These are phyloP conservation scores for Noctua fimbriata DNA, from an alignment of 2,888 invertebrate genomes.

Conservation along the genomic window DNA sequence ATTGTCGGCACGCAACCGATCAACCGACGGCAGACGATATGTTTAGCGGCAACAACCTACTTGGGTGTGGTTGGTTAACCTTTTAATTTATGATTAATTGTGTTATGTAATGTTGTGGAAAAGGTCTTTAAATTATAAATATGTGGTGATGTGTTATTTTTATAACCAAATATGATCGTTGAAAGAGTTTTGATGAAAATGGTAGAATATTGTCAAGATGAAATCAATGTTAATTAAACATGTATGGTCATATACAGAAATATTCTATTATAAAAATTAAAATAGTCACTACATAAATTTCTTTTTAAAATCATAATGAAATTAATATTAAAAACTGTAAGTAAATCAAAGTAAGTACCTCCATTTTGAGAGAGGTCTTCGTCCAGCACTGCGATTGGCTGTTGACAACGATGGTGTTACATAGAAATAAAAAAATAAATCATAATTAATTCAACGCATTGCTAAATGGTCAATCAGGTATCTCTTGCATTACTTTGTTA, in stretches of 20 bases:
- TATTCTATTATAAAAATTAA: not conserved
- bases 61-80: constrained; percentile 36
- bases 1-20: constrained; percentile 59
- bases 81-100: constrained; percentile 47
- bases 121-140: not conserved
- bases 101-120: constrained; percentile 9
- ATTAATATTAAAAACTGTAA: not conserved
- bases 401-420: constrained; percentile 52
- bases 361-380: constrained; percentile 54
- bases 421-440: constrained; percentile 59
- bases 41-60: constrained; percentile 19
- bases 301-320: not conserved
- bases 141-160: constrained; percentile 6
- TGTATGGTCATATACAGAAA: not conserved
- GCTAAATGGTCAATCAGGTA: not conserved
- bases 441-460: constrained; percentile 3
- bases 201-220: not conserved
- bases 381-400: constrained; percentile 54
- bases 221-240: not conserved
- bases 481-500: not conserved
- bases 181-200: not conserved
- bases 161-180: not conserved
- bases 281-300: not conserved
- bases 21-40: constrained; percentile 42
- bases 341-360: constrained; percentile 55